Conservation (phyloP, 92 coral and sea anemone species). For the Virgularia gustaviana region DNA sequence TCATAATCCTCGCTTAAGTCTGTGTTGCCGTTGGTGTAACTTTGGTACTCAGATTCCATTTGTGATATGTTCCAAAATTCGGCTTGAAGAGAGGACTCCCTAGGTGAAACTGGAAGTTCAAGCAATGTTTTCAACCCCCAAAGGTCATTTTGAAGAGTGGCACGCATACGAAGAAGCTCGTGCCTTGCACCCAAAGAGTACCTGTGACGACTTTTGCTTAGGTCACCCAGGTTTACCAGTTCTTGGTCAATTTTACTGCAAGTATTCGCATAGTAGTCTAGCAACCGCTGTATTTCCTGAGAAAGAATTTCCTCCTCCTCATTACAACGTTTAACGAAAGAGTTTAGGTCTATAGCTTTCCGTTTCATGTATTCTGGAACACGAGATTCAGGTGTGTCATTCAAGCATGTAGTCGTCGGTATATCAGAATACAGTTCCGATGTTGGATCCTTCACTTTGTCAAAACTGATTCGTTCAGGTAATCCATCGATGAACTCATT, state of each 20-base stretch:
- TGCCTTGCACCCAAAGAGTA: not conserved
- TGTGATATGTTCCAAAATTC: not conserved
- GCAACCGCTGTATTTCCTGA: not conserved
- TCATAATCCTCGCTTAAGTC: not conserved
- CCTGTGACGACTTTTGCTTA: not conserved
- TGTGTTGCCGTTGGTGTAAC: not conserved
- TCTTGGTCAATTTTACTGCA: not conserved
- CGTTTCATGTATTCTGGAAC: not conserved
- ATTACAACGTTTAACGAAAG: not conserved
- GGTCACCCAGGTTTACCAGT: not conserved
- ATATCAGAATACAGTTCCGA: not conserved
- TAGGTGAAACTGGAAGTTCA: not conserved
- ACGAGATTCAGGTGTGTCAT: too few species aligned
- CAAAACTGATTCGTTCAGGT: not conserved
- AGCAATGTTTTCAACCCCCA: not conserved
- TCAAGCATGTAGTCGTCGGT: not conserved
- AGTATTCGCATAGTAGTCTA: not conserved
- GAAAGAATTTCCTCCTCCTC: not conserved
- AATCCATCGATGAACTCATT: not conserved
- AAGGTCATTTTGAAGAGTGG: not conserved
- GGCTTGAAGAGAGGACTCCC: not conserved
- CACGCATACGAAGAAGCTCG: not conserved
- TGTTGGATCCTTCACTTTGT: conserved; percentile 4
- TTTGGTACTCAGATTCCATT: not conserved
- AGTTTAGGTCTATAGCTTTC: not conserved